Base-by-base conservation (phyloP, 2,888 invertebrate genomes). In the Nowickia ferox region DNA sequence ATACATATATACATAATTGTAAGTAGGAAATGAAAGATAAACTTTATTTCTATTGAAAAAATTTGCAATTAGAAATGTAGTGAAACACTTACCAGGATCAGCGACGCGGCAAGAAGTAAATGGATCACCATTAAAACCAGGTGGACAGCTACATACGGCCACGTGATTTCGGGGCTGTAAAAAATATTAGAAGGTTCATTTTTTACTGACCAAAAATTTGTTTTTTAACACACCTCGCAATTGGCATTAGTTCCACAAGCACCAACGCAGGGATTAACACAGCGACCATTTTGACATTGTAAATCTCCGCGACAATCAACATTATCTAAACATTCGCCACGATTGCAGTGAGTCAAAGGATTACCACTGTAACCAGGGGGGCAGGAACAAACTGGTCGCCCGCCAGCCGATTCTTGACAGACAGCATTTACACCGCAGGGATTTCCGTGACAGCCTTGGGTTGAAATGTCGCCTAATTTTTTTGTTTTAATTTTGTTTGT, bases 341-440 rank as follows among this genome's bases (percentile, higher is more conserved):
- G 95, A 89, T 95, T 94, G 91, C 97, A 97, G 88, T 94, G 94
- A 1, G 94, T 93, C 84, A 96, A 93, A 0, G 97, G 97, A 92
- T 97, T 97, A 44, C 97, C 97, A 88, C 95, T 95, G 92, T 97
- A 95, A 1, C 97, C 96, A 11, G 96, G 95, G 87, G 96, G 93
- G 89, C 97, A 97, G 38, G 96, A 96, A 90, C 97, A 97, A 9
- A 97, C 96, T 0, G 97, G 96, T 74, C 96, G 94, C 87, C 96
- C 96, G 87, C 95, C 95, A 87, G 94, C 93, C 84, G 94, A 93
- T 86, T 93, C 93, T 85, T 94, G 95, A 89, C 96, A 96, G 86
- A 95, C 94, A 2, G 96, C 96, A 59, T 95, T 96, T 9, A 94
- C 94, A 3, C 96, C 96, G 88, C 96, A 96, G 0, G 95, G 95